Conservation (phyloP, 2,113 vertebrate species). For the Dipodomys spectabilis region DNA sequence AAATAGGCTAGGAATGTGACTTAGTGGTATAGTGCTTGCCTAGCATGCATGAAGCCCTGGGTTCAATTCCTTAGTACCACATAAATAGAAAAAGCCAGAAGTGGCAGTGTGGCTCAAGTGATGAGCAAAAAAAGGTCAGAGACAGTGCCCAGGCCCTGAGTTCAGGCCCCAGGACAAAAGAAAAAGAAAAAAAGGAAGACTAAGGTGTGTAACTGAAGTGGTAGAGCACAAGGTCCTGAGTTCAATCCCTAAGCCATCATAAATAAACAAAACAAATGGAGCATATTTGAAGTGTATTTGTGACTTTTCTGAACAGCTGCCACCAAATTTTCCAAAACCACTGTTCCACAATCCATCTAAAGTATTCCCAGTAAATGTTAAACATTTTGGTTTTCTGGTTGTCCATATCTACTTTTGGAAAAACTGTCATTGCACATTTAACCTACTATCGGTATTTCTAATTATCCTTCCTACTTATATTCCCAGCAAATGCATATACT, state of each 20-base stretch:
- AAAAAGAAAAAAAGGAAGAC: too few species aligned
- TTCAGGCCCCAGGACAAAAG: too few species aligned
- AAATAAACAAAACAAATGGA: background rate
- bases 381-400: background rate
- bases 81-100: too few species aligned
- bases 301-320: background rate
- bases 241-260: background rate
- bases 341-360: constrained; percentile 8
- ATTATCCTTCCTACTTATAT: background rate
- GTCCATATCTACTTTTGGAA: constrained; percentile 1
- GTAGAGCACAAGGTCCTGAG: background rate
- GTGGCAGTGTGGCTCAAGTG: too few species aligned
- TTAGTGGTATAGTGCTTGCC: too few species aligned
- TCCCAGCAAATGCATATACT: background rate
- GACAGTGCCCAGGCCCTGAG: too few species aligned
- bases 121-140: too few species aligned
- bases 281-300: background rate
- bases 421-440: background rate
- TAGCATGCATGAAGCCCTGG: too few species aligned
- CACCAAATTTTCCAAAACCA: background rate
- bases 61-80: too few species aligned
- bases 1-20: too few species aligned
- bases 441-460: background rate
- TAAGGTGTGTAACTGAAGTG: too few species aligned
- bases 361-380: background rate